Base-by-base conservation (phyloP, 1,140 invertebrate genomes). In the Drosophila parvula region DNA sequence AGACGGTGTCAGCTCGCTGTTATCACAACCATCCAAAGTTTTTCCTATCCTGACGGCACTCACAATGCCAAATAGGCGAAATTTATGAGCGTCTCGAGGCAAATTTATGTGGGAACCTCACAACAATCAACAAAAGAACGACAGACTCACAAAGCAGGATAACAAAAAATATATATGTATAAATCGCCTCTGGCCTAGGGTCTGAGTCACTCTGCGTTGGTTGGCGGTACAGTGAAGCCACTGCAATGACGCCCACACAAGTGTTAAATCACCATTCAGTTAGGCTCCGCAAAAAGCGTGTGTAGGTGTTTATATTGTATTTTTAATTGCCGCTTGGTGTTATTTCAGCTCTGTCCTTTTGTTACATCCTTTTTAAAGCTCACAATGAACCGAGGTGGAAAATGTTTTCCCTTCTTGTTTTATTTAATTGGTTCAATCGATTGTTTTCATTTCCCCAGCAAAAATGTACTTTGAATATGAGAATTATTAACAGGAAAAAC, bases 71-170 rank as follows among this genome's bases (percentile, higher is more conserved):
- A 76, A 58, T 55, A 38, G 41, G 60, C 56, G 18, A 48, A 83
- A 83, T 79, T 83, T 83, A 83, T 83, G 80, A 61, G 58, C 48
- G 61, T 60, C 80, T 83, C 79, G 80, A 58, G 77, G 71, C 59
- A 53, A 75, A 83, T 83, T 83, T 83, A 83, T 83, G 80, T 69
- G 74, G 41, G 53, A 73, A 63, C 47, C 56, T 48, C 64, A 27
- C 43, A 75, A 68, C 56, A 65, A 81, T 71, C 59, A 75, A 68
- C 56, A 68, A 59, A 45, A 43, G 45, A 74, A 79, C 55, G 67
- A 48, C 43, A 62, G 43, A 44, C 65, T 32, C 78, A 22, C 47
- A 36, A 41, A 38, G 28, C 38, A 47, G 50, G 44, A 47, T 47
- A 47, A 30, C 38, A 45, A 62, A 67, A 38, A 68, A 51, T 22